Evolutionary conservation across 2,113 vertebrate species (phyloP), one percentile per base, ranked within the genome.

Genomic region (Todiramphus chloris): DNA sequence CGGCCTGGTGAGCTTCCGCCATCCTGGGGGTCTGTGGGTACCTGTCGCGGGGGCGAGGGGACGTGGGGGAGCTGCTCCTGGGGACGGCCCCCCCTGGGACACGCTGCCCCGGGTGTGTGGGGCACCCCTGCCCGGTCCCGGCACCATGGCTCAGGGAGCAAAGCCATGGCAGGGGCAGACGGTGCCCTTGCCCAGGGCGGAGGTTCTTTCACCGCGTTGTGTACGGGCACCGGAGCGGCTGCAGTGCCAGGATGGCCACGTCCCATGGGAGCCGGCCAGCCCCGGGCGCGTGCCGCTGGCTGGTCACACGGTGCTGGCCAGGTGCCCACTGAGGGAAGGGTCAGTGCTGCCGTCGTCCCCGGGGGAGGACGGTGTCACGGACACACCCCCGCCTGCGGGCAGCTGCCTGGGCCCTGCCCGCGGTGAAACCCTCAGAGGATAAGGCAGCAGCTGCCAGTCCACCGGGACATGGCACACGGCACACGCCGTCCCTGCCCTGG

Each of bases 1-100:
- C 99, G 0, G 99, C 99, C 97, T 99, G 99, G 97, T 99, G 99
- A 2, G 99, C 99, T 77, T 99, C 99, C 43, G 99, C 99, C 99
- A 99, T 99, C 35, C 41, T 92, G 97, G 48, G 23, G 72, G 44
- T 28, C 50, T 46, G 69, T 31, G 0, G 6, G 21, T 56, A 86
- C 97, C 97, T 95, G 64, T 17, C 30, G 78, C 5, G 9, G 3
- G 6, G 27, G 16, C 16, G 37, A 23, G 8, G 10, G 15, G 1
- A 0, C 6, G 37, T 31, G 27, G 23, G 23, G n/a, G 13, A 5
- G 33, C 33, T 19, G 51, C 17, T 63, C 4, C 28, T 16, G 16
- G 25, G 37, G 37, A 41, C 4, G 35, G 60, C 15, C 24, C 15
- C 24, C 24, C 14, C 50, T 5, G 50, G 50, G 14, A 55, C 53